Percentiles rank a stretch among this genome's conserved stretches.
Evolutionary conservation across 2,888 invertebrate species (phyloP).

Genomic region (Therioaphis trifolii): DNA sequence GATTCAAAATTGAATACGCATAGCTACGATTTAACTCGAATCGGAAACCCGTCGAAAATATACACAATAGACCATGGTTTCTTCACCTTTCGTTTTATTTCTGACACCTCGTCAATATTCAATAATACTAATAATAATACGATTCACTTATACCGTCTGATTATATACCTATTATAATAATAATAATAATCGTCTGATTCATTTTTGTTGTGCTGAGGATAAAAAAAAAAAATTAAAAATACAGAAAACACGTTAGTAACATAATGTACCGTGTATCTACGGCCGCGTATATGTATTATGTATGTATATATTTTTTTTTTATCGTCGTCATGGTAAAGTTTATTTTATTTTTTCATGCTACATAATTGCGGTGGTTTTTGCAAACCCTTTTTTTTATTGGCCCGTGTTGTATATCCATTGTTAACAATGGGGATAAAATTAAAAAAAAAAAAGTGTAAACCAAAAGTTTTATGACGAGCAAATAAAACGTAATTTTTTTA

Average conservation of each 20-base stretch:
- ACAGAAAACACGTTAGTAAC: background rate
- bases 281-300: background rate
- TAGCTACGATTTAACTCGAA: too few relatives aligned
- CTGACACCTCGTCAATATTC: too few relatives aligned
- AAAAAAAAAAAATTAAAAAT: background rate
- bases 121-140: too few relatives aligned
- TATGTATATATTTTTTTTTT: background rate
- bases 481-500: too few relatives aligned
- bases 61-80: too few relatives aligned
- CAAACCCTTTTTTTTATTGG: background rate
- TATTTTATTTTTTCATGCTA: background rate
- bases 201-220: background rate
- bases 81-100: too few relatives aligned
- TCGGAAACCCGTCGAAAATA: too few relatives aligned
- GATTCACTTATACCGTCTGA: too few relatives aligned
- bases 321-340: background rate
- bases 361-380: background rate
- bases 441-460: background rate
- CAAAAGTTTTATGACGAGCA: background rate
- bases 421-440: background rate
- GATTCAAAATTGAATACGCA: too few relatives aligned
- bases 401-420: background rate
- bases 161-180: too few relatives aligned
- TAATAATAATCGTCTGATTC: too few relatives aligned
- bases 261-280: background rate